A percentile compares a stretch with the other conserved stretches of the same genome.
Evolutionary conservation across 2,797 vertebrate genomes (phyloP).

Genomic region (Sternarchorhynchus goeldii): DNA sequence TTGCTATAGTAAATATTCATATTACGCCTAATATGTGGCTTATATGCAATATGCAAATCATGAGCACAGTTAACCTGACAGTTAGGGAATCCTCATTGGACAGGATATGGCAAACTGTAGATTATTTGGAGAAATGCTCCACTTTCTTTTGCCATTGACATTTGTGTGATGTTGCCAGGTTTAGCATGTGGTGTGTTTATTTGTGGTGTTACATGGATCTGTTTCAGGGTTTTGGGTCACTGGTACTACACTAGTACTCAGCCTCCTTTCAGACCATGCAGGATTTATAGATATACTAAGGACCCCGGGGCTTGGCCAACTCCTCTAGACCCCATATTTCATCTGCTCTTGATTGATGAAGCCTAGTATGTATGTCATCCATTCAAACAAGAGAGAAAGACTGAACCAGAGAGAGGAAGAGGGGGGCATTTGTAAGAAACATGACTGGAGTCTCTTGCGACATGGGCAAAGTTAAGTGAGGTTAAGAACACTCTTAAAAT

Average conservation of each 20-base stretch:
- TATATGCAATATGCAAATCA: slow-evolving; percentile 27
- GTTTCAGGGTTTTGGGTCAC: slow-evolving; percentile 65
- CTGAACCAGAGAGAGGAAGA: slow-evolving; percentile 31
- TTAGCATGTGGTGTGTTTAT: slow-evolving; percentile 24
- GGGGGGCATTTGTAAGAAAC: slow-evolving; percentile 53
- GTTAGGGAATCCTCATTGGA: not conserved
- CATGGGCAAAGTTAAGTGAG: slow-evolving; percentile 59
- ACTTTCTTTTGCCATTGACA: slow-evolving; percentile 14
- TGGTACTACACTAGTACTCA: slow-evolving; percentile 41
- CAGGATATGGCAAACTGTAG: not conserved
- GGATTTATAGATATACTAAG: slow-evolving; percentile 65
- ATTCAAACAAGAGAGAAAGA: slow-evolving; percentile 49
- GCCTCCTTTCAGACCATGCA: slow-evolving; percentile 41
- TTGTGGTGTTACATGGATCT: slow-evolving; percentile 45
- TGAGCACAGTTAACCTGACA: not conserved
- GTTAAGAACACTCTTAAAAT: slow-evolving; percentile 64
- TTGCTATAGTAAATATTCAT: slow-evolving; percentile 43
- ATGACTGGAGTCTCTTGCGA: slow-evolving; percentile 52
- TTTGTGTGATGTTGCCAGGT: slow-evolving; percentile 24
- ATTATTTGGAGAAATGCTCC: slow-evolving; percentile 16
- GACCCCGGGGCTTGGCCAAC: slow-evolving; percentile 56
- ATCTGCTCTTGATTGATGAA: slow-evolving; percentile 62
- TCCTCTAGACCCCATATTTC: slow-evolving; percentile 62
- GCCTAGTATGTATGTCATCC: slow-evolving; percentile 56
- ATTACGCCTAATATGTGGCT: slow-evolving; percentile 8